phyloP scores from a whole-genome alignment of 2,797 vertebrate species.

The Tangara arthus region DNA sequence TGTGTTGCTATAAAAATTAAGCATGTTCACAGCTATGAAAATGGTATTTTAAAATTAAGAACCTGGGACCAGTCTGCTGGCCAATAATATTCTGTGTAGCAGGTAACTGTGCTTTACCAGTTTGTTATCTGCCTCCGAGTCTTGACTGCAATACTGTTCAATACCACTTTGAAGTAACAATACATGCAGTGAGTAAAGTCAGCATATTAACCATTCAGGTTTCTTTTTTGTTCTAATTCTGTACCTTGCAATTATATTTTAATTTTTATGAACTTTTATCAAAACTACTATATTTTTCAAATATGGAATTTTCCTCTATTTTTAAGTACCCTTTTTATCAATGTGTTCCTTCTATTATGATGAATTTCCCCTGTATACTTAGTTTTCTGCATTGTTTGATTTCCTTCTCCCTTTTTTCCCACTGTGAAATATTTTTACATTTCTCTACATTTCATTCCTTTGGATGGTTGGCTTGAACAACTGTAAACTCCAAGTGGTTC shows the following conservation, averaged over 20 bases:
- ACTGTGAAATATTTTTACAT: not conserved
- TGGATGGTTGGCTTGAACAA: not conserved
- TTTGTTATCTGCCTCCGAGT: not conserved
- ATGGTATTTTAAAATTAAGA: conserved; percentile 53
- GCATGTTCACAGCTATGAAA: conserved; percentile 50
- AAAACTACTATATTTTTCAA: not conserved
- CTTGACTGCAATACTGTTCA: not conserved
- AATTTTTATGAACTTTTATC: not conserved
- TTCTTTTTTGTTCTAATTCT: not conserved
- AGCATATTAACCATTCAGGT: not conserved
- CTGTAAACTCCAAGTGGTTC: not conserved
- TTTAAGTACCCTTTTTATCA: not conserved
- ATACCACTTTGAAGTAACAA: not conserved
- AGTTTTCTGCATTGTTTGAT: not conserved
- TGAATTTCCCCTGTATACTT: not conserved
- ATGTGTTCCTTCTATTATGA: not conserved
- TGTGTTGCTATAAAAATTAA: conserved; percentile 63
- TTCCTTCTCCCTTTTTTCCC: not conserved
- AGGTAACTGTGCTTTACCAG: not conserved
- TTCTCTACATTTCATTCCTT: not conserved
- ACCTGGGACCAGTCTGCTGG: conserved; percentile 33
- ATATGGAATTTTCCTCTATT: not conserved
- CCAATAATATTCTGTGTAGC: conserved; percentile 38
- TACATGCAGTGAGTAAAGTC: not conserved
- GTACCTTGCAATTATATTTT: not conserved